Percentiles rank a stretch among this genome's conserved stretches.
These are phyloP conservation scores for Nettapus auritus DNA, from an alignment of 2,113 vertebrate species.

Conservation along the genomic window DNA sequence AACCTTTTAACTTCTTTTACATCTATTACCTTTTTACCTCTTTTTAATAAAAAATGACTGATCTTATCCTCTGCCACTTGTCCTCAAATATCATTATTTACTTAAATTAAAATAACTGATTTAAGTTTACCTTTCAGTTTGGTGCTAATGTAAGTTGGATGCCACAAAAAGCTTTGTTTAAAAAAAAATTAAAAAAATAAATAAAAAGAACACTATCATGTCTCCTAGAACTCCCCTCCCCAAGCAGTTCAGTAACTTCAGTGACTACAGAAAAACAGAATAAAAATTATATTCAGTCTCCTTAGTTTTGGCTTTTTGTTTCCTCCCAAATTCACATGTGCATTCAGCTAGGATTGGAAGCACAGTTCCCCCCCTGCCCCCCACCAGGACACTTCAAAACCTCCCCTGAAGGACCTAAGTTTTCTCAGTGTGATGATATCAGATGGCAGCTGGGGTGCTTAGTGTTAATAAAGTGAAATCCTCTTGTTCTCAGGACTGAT, in stretches of 20 bases:
- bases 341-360: neutral
- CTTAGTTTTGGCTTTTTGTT: neutral
- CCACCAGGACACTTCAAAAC: neutral
- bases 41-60: neutral
- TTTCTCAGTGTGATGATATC: neutral
- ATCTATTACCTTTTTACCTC: neutral
- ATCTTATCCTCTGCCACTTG: neutral
- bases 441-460: neutral
- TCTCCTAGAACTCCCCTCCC: neutral
- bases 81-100: neutral
- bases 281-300: neutral
- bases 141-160: neutral
- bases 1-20: too few relatives aligned
- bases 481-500: neutral
- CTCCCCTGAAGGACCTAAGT: neutral
- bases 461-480: neutral
- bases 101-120: neutral
- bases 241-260: neutral
- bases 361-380: too few relatives aligned
- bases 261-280: neutral
- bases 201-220: neutral
- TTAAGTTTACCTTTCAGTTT: neutral
- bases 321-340: neutral
- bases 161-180: neutral
- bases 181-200: neutral